These are phyloP conservation scores for Hetaerina titia DNA, from an alignment of 2,888 invertebrate species.

Conservation along the genomic window DNA sequence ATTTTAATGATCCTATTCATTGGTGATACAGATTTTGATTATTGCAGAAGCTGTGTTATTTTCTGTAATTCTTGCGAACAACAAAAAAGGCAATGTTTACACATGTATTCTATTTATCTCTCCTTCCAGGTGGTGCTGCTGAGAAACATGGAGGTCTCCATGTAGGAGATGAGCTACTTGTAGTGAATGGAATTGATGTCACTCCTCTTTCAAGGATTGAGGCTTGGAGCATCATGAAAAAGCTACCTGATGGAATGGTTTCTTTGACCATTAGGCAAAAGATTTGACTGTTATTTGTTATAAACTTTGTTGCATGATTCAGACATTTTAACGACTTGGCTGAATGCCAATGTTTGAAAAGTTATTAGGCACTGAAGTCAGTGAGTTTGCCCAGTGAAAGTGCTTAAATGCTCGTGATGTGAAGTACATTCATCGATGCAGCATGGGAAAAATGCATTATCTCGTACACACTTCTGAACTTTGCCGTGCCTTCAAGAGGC, in stretches of 20 bases:
- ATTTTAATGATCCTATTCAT: no score
- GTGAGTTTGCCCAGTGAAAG: constrained; percentile 57
- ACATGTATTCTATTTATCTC: background rate
- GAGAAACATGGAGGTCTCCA: constrained; percentile 90
- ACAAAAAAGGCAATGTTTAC: background rate
- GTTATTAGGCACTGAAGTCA: constrained; percentile 57
- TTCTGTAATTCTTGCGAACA: background rate
- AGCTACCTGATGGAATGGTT: constrained; percentile 91
- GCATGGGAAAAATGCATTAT: constrained; percentile 1
- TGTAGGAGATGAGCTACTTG: constrained; percentile 92
- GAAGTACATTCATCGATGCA: background rate
- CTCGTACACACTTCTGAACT: constrained; percentile 12
- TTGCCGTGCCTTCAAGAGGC: constrained; percentile 59
- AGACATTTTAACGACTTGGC: constrained; percentile 18
- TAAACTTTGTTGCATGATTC: constrained; percentile 53
- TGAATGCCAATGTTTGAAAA: constrained; percentile 6
- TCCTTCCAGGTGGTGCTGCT: constrained; percentile 88
- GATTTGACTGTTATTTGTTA: constrained; percentile 55
- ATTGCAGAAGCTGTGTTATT: no score
- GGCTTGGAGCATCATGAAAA: constrained; percentile 96
- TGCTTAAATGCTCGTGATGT: constrained; percentile 62
- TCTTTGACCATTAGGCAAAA: constrained; percentile 80
- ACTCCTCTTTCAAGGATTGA: constrained; percentile 93
- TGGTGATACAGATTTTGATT: no score
- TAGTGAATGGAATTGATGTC: constrained; percentile 90